phyloP scores from a whole-genome alignment of 2,113 vertebrate genomes.

The rabbit (Oryctolagus cuniculus) region mOryCun1.1 NC_091449.1:8495501-8496000 shows the following conservation, averaged over 20 bases:
- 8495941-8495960: conserved; percentile 71
- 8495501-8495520: neutral
- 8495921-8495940: conserved; percentile 76
- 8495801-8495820: no score
- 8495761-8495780: neutral
- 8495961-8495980: neutral
- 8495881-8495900: conserved; percentile 51
- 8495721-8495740: neutral
- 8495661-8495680: neutral
- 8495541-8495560: neutral
- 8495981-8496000: neutral
- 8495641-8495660: neutral
- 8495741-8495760: neutral
- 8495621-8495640: neutral
- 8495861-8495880: neutral
- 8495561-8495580: neutral
- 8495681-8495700: neutral
- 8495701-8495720: neutral
- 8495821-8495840: conserved; percentile 55
- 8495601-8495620: no score
- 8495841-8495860: conserved; percentile 69
- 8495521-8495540: neutral
- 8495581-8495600: neutral
- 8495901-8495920: conserved; percentile 74
- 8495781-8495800: conserved; percentile 38